Evolutionary conservation across 2,797 vertebrate species (phyloP), one percentile per base, ranked within the genome.

Genomic region (Acanthurus leucopareius): DNA sequence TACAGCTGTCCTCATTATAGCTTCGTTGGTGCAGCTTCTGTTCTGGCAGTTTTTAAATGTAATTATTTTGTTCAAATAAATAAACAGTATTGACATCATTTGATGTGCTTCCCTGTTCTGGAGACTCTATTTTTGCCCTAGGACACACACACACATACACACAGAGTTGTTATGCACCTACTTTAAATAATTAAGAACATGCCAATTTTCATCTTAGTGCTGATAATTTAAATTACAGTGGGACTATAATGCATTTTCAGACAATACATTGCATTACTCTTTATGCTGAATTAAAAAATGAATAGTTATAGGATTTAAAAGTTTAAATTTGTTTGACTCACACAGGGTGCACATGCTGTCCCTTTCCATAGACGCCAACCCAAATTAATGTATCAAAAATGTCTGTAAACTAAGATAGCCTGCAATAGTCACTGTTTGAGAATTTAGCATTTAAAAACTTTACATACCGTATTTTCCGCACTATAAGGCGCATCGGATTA

Each of bases 1-100:
- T 79, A 73, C 73, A 32, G 47, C 75, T 80, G 73, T 90, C 83
- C 85, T 91, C 82, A 85, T 91, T 89, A 86, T 48, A 71, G 73
- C 75, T 61, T 65, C 68, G 66, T 56, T 61, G n/a, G 44, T 86
- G 68, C 64, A 59, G 64, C 73, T 75, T 82, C 61, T 73, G 53
- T 63, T 88, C 68, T 52, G 74, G 22, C 53, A 73, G 32, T 87
- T 83, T 69, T 73, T 72, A 56, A 57, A 68, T 69, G 58, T 69
- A 66, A 75, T 88, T 76, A 73, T 79, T 79, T 76, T 75, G 54
- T 79, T 65, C 80, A 75, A 79, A 84, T 75, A 80, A 58, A 77
- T 80, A 81, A 76, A 71, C 60, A 73, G 70, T 69, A 81, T 85
- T 81, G 75, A 82, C 63, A 73, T 82, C 3, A 66, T 77, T 73